A percentile compares a stretch with the other conserved stretches of the same genome.
Conservation (phyloP, 1,140 invertebrate species). For the Platyura marginata region DNA sequence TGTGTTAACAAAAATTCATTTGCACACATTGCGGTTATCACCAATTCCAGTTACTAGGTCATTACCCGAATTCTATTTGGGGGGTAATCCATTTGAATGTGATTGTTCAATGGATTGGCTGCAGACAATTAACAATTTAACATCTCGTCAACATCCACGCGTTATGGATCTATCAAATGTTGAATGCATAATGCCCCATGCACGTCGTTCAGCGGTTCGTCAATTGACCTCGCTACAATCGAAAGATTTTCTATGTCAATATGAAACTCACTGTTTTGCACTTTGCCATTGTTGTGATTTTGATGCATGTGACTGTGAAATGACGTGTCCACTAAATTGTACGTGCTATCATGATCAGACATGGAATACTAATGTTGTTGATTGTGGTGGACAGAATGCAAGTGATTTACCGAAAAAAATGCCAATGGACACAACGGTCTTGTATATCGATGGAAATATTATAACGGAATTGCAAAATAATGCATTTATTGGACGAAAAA, state of each 20-base stretch:
- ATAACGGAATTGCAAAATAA: slow-evolving; percentile 60
- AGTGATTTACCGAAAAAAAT: slow-evolving; percentile 51
- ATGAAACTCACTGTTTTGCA: slow-evolving; percentile 61
- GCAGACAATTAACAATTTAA: slow-evolving; percentile 53
- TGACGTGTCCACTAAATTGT: slow-evolving; percentile 69
- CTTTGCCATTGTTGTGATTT: slow-evolving; percentile 76
- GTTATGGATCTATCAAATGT: slow-evolving; percentile 68
- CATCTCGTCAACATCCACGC: slow-evolving; percentile 51
- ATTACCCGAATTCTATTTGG: slow-evolving; percentile 68
- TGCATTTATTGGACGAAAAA: slow-evolving; percentile 69
- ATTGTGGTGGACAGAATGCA: slow-evolving; percentile 49
- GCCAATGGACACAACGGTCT: slow-evolving; percentile 77
- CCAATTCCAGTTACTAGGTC: slow-evolving; percentile 36
- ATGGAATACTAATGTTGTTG: slow-evolving; percentile 71
- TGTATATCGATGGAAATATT: slow-evolving; percentile 76
- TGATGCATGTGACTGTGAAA: slow-evolving; percentile 70
- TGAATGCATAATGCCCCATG: slow-evolving; percentile 62
- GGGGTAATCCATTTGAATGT: slow-evolving; percentile 73
- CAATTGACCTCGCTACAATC: slow-evolving; percentile 47
- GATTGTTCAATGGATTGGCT: slow-evolving; percentile 80
- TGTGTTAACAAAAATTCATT: slow-evolving; percentile 55
- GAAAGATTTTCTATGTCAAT: slow-evolving; percentile 66
- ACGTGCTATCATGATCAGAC: slow-evolving; percentile 72
- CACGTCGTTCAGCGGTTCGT: slow-evolving; percentile 46
- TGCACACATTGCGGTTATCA: slow-evolving; percentile 52